Evolutionary conservation across 2,797 vertebrate species (phyloP).

Genomic region (Balearica regulorum): DNA sequence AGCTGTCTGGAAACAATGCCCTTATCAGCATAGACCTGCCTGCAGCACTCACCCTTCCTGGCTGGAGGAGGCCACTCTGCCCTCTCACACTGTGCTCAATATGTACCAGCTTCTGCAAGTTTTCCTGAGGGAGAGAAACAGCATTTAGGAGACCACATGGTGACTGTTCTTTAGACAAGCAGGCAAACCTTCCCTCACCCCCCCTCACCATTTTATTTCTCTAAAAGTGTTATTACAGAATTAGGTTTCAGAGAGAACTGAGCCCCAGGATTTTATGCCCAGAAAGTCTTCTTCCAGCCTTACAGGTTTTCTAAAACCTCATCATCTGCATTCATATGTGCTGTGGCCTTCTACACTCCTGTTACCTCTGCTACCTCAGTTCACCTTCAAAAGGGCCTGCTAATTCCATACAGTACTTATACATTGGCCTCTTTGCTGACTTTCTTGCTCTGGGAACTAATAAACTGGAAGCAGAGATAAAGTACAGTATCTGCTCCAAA

Average conservation of each 20-base stretch:
- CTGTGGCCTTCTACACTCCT: not conserved
- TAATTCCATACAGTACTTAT: not conserved
- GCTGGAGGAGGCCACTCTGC: conserved; percentile 86
- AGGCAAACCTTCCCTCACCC: not conserved
- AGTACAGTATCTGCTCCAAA: not conserved
- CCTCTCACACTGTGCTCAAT: conserved; percentile 92
- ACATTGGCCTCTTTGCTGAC: not conserved
- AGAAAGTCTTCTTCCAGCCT: not conserved
- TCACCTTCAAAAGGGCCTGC: not conserved
- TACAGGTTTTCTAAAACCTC: not conserved
- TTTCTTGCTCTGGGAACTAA: not conserved
- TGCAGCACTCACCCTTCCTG: conserved; percentile 86
- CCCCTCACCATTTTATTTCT: not conserved
- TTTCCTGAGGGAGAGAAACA: conserved; percentile 78
- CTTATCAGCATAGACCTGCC: conserved; percentile 52
- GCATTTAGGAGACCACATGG: not conserved
- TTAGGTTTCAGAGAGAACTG: not conserved
- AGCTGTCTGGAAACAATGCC: conserved; percentile 58
- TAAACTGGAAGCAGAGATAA: not conserved
- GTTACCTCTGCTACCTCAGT: not conserved
- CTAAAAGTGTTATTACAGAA: not conserved
- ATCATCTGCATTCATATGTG: not conserved
- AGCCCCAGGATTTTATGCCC: not conserved
- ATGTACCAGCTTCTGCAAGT: conserved; percentile 91
- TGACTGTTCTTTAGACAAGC: not conserved